A percentile compares a stretch with the other conserved stretches of the same genome.
These are phyloP conservation scores for Drosophila burlai DNA, from an alignment of 1,140 invertebrate species.

Conservation along the genomic window DNA sequence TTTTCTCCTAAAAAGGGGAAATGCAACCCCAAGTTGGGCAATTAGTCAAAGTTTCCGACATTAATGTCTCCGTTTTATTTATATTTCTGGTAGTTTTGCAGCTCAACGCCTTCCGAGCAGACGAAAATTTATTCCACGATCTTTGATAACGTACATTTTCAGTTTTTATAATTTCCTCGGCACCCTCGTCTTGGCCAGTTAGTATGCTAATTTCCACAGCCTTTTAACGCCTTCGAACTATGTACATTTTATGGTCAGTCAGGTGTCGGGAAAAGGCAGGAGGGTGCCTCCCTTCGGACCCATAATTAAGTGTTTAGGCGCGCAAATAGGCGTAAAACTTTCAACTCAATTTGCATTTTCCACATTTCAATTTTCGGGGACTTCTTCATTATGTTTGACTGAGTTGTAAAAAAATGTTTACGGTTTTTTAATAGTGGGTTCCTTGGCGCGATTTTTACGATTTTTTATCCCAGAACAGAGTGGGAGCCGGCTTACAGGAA, in stretches of 20 bases:
- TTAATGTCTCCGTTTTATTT: constrained; percentile 78
- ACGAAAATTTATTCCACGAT: constrained; percentile 72
- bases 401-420: constrained; percentile 64
- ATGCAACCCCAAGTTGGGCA: constrained; percentile 48
- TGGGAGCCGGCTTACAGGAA: neutral
- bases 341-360: constrained; percentile 80
- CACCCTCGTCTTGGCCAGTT: constrained; percentile 63
- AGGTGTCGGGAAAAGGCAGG: constrained; percentile 43
- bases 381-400: constrained; percentile 9
- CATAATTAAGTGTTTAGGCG: constrained; percentile 79
- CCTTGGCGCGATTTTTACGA: constrained; percentile 65
- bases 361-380: constrained; percentile 57
- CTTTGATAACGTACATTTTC: constrained; percentile 62
- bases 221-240: constrained; percentile 50
- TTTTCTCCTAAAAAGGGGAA: constrained; percentile 9
- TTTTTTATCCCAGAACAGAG: neutral
- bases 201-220: constrained; percentile 74
- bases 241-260: constrained; percentile 61
- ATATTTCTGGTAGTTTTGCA: constrained; percentile 67
- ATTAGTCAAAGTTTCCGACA: constrained; percentile 80
- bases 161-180: constrained; percentile 59
- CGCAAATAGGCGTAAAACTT: constrained; percentile 72
- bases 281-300: constrained; percentile 14
- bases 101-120: constrained; percentile 66
- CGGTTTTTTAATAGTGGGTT: constrained; percentile 67